These are phyloP conservation scores for Phylloscopus collybita DNA, from an alignment of 2,797 vertebrate genomes.

Conservation along the genomic window DNA sequence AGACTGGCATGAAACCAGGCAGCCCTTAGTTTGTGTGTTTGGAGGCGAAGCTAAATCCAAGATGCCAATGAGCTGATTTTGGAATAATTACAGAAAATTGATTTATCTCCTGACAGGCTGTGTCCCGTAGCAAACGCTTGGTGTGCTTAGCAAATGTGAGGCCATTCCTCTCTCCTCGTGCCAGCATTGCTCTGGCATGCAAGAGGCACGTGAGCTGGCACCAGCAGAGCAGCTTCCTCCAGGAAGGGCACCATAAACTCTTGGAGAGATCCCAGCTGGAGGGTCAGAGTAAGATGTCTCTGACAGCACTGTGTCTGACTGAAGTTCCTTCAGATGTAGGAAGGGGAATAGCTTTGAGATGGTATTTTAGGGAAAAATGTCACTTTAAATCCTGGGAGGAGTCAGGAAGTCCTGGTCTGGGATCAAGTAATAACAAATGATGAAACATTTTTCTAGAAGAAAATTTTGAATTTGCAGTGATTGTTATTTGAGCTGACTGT, in stretches of 20 bases:
- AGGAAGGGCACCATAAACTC: rapidly evolving
- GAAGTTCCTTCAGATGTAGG: background rate
- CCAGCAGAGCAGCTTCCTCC: background rate
- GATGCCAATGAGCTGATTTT: background rate
- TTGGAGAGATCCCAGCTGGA: background rate
- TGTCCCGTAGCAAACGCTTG: rapidly evolving
- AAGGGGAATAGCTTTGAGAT: background rate
- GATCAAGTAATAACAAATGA: background rate
- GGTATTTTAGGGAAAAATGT: background rate
- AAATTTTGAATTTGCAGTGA: background rate
- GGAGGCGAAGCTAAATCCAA: background rate
- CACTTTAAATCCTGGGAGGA: background rate
- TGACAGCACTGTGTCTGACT: rapidly evolving
- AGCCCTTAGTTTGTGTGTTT: background rate
- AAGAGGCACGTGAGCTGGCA: background rate
- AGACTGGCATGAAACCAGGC: background rate
- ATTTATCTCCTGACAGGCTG: background rate
- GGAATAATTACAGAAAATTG: background rate
- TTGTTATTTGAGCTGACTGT: background rate
- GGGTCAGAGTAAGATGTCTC: background rate
- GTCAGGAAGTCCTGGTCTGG: background rate
- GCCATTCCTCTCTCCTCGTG: background rate
- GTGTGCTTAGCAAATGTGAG: background rate
- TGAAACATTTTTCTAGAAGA: background rate
- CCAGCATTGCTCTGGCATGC: background rate